A percentile compares a stretch with the other conserved stretches of the same genome.
Evolutionary conservation across 2,888 invertebrate genomes (phyloP).

Genomic region (Apantesis nais): DNA sequence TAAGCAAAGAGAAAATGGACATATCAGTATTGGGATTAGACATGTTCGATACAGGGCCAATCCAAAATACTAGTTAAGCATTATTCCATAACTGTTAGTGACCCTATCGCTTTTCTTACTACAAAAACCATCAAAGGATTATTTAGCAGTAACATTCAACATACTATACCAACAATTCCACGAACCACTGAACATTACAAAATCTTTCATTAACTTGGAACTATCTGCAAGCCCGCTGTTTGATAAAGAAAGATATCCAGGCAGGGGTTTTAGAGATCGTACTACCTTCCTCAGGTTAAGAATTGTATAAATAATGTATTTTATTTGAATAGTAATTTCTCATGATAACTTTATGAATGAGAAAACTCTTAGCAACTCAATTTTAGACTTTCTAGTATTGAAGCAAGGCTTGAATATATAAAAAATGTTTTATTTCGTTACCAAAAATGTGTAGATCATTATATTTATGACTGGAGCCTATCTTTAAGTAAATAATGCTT

Average conservation of each 20-base stretch:
- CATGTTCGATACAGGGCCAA: too few relatives aligned
- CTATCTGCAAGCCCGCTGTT: not conserved
- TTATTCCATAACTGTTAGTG: not conserved
- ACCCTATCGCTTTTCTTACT: not conserved
- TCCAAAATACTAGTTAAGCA: not conserved
- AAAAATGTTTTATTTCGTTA: too few relatives aligned
- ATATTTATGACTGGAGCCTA: too few relatives aligned
- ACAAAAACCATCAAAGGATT: not conserved
- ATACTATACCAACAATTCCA: not conserved
- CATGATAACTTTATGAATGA: not conserved
- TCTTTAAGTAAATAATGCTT: too few relatives aligned
- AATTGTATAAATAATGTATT: not conserved
- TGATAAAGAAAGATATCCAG: not conserved
- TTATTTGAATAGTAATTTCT: too few relatives aligned
- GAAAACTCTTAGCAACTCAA: not conserved
- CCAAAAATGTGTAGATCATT: too few relatives aligned
- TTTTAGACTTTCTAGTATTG: not conserved
- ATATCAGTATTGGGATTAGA: too few relatives aligned
- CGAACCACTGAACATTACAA: not conserved
- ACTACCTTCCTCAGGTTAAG: not conserved
- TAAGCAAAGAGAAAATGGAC: too few relatives aligned
- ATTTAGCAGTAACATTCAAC: not conserved
- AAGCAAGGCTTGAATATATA: not conserved
- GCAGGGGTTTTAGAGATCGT: not conserved
- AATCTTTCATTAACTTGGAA: not conserved